These are phyloP conservation scores for Halcyon malimbica DNA, from an alignment of 2,113 vertebrate species.

Conservation along the genomic window DNA sequence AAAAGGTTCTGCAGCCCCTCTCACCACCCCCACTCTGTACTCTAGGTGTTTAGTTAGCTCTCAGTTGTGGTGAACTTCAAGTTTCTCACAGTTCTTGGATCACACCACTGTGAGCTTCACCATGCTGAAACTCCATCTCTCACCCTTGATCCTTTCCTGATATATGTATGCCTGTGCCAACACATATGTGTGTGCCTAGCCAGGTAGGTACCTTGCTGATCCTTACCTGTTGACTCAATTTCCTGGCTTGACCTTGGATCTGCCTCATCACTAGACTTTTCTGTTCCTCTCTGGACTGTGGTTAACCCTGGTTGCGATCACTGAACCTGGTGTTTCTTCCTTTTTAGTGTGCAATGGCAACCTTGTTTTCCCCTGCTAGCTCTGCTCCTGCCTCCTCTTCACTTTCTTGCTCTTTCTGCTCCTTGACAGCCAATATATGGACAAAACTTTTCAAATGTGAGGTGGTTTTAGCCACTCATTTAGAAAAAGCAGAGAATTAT, in stretches of 20 bases:
- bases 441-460: background rate
- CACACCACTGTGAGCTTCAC: background rate
- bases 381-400: too few species aligned
- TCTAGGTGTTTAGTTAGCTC: background rate
- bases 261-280: too few species aligned
- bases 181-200: too few species aligned
- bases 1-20: background rate
- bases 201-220: too few species aligned
- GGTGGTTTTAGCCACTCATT: background rate
- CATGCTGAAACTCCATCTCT: fast-evolving
- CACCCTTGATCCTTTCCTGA: background rate
- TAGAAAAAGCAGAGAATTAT: background rate
- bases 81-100: background rate
- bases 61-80: background rate
- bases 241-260: too few species aligned
- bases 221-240: too few species aligned
- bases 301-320: too few species aligned
- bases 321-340: too few species aligned
- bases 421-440: background rate
- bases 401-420: background rate
- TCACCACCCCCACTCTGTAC: fast-evolving
- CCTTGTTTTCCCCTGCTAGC: too few species aligned
- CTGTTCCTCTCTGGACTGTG: too few species aligned
- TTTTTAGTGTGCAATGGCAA: too few species aligned
- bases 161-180: too few species aligned